Evolutionary conservation across 2,888 invertebrate species (phyloP).

Genomic region (Axea sp.): DNA sequence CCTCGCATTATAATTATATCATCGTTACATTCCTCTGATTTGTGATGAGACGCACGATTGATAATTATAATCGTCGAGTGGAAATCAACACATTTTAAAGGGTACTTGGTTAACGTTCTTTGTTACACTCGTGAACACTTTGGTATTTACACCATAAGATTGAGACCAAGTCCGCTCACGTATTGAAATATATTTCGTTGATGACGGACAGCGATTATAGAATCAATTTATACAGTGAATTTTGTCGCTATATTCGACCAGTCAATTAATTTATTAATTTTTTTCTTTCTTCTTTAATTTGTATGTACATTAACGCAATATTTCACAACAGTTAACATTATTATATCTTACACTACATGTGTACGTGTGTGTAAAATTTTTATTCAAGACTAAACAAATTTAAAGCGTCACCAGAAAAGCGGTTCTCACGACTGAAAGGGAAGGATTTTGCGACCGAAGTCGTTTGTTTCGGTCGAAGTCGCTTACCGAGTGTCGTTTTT

Average conservation of each 20-base stretch:
- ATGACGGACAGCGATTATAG: conserved; percentile 4
- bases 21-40: not conserved
- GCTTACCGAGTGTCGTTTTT: not conserved
- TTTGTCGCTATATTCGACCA: conserved; percentile 3
- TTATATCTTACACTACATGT: conserved; percentile 7
- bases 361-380: conserved; percentile 9
- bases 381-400: conserved; percentile 15
- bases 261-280: conserved; percentile 5
- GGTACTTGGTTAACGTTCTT: conserved; percentile 15
- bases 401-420: conserved; percentile 23
- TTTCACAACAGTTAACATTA: conserved; percentile 51
- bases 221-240: conserved; percentile 30
- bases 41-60: not conserved
- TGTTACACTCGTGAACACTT: conserved; percentile 64
- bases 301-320: conserved; percentile 54
- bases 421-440: not conserved
- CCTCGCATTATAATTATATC: conserved; percentile 16
- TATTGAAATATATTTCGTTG: conserved; percentile 9
- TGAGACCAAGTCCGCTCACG: conserved; percentile 13
- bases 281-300: conserved; percentile 5
- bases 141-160: conserved; percentile 63
- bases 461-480: conserved; percentile 4
- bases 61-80: conserved; percentile 5
- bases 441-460: not conserved
- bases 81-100: conserved; percentile 2